These are phyloP conservation scores for Heliangelus exortis DNA, from an alignment of 2,797 vertebrate genomes.

Conservation along the genomic window DNA sequence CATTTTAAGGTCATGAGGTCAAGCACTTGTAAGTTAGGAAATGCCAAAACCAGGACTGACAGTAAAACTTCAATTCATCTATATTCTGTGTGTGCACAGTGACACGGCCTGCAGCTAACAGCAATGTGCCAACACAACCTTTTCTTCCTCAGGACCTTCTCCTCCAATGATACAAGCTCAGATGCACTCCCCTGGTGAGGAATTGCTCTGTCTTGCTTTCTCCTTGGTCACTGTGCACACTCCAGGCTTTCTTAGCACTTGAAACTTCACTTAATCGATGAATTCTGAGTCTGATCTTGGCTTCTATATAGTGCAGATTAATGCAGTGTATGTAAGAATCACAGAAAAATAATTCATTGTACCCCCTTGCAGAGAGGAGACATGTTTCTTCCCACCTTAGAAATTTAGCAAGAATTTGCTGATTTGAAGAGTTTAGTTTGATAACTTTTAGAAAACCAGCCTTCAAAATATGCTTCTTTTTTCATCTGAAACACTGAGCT, in stretches of 20 bases:
- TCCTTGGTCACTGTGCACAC: neutral
- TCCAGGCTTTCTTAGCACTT: neutral
- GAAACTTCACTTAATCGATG: neutral
- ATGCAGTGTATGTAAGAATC: neutral
- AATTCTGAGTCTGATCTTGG: neutral
- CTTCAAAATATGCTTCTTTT: neutral
- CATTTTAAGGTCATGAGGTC: neutral
- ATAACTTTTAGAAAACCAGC: neutral
- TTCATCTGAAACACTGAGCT: neutral
- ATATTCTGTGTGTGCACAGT: neutral
- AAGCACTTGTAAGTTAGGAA: neutral
- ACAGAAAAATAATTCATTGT: neutral
- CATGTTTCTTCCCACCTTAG: neutral
- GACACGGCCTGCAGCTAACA: neutral
- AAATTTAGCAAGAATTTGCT: neutral
- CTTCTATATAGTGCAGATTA: neutral
- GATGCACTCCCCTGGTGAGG: neutral
- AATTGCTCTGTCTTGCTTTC: neutral
- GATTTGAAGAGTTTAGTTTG: neutral
- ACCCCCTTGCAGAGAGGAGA: neutral
- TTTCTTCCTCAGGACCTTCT: neutral
- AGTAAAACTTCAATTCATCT: neutral
- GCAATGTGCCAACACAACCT: neutral
- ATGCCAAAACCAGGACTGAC: neutral
- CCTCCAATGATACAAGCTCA: neutral